Percentiles rank a stretch among this genome's conserved stretches.
Evolutionary conservation across 2,113 vertebrate species (phyloP).

Genomic region (Dicaeum eximium): DNA sequence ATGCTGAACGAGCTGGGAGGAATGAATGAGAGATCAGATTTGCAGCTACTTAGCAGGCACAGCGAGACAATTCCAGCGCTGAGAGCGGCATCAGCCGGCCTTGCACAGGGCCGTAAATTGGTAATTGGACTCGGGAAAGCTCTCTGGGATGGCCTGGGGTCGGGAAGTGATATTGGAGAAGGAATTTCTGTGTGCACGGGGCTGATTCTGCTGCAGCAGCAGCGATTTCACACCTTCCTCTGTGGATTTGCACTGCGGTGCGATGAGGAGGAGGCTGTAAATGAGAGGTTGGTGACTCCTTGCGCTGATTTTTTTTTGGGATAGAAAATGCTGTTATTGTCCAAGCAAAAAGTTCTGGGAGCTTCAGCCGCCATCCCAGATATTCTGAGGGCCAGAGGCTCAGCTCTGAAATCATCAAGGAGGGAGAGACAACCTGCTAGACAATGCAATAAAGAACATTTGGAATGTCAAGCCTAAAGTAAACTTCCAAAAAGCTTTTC

Average conservation of each 20-base stretch:
- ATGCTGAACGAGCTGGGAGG: not conserved
- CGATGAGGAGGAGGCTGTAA: not conserved
- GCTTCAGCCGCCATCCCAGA: not conserved
- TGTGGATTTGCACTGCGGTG: not conserved
- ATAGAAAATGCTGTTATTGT: not conserved
- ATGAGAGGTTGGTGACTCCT: not conserved
- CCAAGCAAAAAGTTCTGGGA: not conserved
- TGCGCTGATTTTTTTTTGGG: not conserved
- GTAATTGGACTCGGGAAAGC: not conserved
- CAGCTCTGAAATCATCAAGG: not conserved
- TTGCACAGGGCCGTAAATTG: not conserved
- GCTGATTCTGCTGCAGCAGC: not conserved
- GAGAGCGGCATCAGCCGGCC: not conserved
- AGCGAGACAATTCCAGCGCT: not conserved
- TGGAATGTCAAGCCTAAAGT: not conserved
- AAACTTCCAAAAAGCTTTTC: not conserved
- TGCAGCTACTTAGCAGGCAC: not conserved
- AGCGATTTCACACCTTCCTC: not conserved
- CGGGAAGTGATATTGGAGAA: not conserved
- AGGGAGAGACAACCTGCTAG: not conserved
- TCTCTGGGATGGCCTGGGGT: not conserved
- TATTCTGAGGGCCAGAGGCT: not conserved
- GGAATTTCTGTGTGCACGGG: not conserved
- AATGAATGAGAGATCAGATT: not conserved
- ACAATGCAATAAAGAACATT: not conserved